Evolutionary conservation across 2,113 vertebrate genomes (phyloP).

Genomic region (Pelobates fuscus): DNA sequence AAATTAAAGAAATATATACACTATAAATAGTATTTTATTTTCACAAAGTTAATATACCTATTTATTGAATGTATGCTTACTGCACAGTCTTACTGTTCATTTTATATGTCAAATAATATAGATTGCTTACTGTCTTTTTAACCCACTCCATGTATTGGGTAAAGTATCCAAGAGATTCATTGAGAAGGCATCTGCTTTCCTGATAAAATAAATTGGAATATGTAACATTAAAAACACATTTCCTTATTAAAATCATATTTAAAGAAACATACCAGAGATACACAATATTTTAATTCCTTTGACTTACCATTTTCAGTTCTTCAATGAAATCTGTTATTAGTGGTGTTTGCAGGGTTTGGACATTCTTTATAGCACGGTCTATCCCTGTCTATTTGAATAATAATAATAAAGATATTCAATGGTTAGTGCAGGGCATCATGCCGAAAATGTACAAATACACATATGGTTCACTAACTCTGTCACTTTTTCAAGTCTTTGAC

Average conservation of each 20-base stretch:
- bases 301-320: slow-evolving; percentile 67
- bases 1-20: too few species aligned
- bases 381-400: slow-evolving; percentile 16
- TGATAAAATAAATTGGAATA: slow-evolving; percentile 48
- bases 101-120: too few species aligned
- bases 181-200: slow-evolving; percentile 68
- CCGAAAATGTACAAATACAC: too few species aligned
- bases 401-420: neutral
- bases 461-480: too few species aligned
- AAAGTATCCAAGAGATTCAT: slow-evolving; percentile 63
- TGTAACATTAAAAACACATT: neutral
- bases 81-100: too few species aligned
- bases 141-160: slow-evolving; percentile 69
- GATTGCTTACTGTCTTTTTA: slow-evolving; percentile 64
- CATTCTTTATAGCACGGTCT: slow-evolving; percentile 10
- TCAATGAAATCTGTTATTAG: slow-evolving; percentile 56
- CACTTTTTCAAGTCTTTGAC: too few species aligned
- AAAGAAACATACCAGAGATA: neutral
- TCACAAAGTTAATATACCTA: too few species aligned
- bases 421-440: too few species aligned
- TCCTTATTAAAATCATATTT: neutral
- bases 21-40: too few species aligned
- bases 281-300: neutral
- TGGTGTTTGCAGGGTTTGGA: slow-evolving; percentile 41
- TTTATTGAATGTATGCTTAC: too few species aligned